Percentiles rank a stretch among this genome's conserved stretches.
Evolutionary conservation across 1,140 invertebrate species (phyloP).

Genomic region (Geopemphigus sp.): DNA sequence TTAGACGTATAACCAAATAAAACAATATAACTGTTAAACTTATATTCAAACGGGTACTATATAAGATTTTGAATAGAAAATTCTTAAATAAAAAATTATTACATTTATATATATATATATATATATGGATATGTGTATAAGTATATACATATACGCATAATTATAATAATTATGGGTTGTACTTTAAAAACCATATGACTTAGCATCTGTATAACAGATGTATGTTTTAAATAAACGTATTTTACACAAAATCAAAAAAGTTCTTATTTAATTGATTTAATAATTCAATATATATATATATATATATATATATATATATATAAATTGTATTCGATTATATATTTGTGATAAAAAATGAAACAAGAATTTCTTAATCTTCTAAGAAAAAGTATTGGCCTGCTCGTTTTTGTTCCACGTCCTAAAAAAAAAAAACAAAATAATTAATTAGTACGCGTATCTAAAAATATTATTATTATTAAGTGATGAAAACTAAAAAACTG

Average conservation of each 20-base stretch:
- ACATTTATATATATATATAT: too few species aligned
- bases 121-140: too few species aligned
- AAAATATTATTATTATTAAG: background rate
- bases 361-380: slow-evolving; percentile 59
- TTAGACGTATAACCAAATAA: too few species aligned
- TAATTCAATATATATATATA: too few species aligned
- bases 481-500: too few species aligned
- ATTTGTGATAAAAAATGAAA: slow-evolving; percentile 1
- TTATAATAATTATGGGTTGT: too few species aligned
- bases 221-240: background rate
- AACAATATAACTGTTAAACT: too few species aligned
- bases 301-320: slow-evolving; percentile 24
- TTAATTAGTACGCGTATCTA: background rate
- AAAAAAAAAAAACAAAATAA: slow-evolving; percentile 56
- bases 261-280: slow-evolving; percentile 24
- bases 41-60: too few species aligned
- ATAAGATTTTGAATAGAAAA: too few species aligned
- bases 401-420: slow-evolving; percentile 95
- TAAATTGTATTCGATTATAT: background rate
- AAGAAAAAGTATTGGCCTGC: slow-evolving; percentile 98
- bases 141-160: too few species aligned
- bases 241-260: slow-evolving; percentile 7
- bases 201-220: background rate
- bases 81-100: too few species aligned
- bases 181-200: too few species aligned